A percentile compares a stretch with the other conserved stretches of the same genome.
Evolutionary conservation across 2,888 invertebrate species (phyloP).

Genomic region (Brenthis ino): DNA sequence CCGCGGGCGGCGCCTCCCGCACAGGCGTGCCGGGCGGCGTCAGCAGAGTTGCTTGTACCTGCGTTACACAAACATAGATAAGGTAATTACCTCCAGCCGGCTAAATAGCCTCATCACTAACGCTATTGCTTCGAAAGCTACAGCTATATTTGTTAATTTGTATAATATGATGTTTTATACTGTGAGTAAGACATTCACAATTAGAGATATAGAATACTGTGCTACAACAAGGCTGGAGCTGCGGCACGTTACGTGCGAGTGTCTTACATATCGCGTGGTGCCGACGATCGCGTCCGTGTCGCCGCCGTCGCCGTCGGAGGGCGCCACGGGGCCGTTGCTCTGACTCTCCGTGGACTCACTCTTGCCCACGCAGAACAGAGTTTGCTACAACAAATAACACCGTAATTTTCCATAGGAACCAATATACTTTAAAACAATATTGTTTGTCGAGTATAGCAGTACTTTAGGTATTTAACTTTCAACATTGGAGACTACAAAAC

Average conservation of each 20-base stretch:
- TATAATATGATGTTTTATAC: too few species aligned
- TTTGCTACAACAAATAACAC: constrained; percentile 46
- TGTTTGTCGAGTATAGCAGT: not conserved
- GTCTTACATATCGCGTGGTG: constrained; percentile 60
- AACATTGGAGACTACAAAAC: too few species aligned
- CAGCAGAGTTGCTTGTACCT: constrained; percentile 66
- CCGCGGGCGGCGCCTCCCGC: constrained; percentile 51
- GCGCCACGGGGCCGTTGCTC: constrained; percentile 48
- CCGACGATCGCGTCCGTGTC: constrained; percentile 66
- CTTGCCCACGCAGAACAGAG: constrained; percentile 60
- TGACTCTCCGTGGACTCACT: constrained; percentile 64
- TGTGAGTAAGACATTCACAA: too few species aligned
- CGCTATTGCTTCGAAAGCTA: too few species aligned
- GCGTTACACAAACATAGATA: not conserved
- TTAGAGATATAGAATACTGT: not conserved
- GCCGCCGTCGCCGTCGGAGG: constrained; percentile 42
- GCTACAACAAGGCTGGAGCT: too few species aligned
- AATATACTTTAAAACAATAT: not conserved
- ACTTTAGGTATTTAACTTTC: not conserved
- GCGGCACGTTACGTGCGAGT: too few species aligned
- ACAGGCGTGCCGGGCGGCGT: constrained; percentile 70
- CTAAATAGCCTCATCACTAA: too few species aligned
- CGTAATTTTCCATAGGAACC: not conserved
- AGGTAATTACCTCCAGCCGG: too few species aligned
- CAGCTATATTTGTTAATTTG: too few species aligned